Evolutionary conservation across 2,888 invertebrate genomes (phyloP), one percentile per base, ranked within the genome.

Genomic region (Gisinianus flammeolus): DNA sequence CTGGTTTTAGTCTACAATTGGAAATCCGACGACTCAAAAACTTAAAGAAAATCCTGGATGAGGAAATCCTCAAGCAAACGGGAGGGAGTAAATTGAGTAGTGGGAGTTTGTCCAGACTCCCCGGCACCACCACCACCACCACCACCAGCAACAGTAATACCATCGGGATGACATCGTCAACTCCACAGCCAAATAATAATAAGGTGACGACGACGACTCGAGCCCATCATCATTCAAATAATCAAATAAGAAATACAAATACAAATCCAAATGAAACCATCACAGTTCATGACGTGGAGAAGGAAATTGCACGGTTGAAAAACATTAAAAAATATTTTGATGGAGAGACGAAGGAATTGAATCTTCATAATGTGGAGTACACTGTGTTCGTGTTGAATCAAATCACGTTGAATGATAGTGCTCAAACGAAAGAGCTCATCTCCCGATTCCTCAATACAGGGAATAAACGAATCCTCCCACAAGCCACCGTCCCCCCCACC

Each of bases 321-420:
- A 66, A 75, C 19, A 75, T 75, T 19, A 75, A 75, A 54, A 67
- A 54, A 22, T 75, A 66, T 67, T 67, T 75, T 28, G 67, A 67
- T 35, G 75, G 75, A 54, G 56, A 66, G 30, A 67, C 54, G 10
- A 44, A 22, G 22, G 67, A 67, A 10, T 28, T 75, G n/a, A 67
- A 30, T 67, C 30, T 71, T 2, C 56, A 71, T 22, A 44, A 52
- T 28, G 66, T 67, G 0, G 75, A 75, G 4, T 75, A 67, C 31
- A 67, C 75, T 0, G 75, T 75, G 6, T 75, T 75, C 54, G 56
- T 67, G 3, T n/a, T 74, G 28, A 64, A 24, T 64, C 62, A 74
- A 35, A 62, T 74, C 2, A 33, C 30, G 26, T 26, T 44, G 2
- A 58, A 64, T 35, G 16, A 56, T 19, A 30, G 28, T 26, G 26